These are phyloP conservation scores for Cladorhizidae sp. DNA, from an alignment of 37 sponge, comb jelly and placozoan genomes.

Conservation along the genomic window DNA sequence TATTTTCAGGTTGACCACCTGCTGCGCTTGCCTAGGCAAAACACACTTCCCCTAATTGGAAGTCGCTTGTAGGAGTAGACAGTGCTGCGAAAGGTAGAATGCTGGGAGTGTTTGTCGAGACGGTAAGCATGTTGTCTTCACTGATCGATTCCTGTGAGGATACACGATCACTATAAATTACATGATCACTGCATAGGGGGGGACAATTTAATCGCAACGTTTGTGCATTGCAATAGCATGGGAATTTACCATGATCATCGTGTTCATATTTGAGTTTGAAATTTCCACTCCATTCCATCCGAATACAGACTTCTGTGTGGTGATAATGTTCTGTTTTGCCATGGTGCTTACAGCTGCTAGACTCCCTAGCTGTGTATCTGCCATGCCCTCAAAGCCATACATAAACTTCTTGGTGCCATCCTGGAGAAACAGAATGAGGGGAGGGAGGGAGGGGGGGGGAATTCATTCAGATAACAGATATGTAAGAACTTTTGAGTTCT, in stretches of 20 bases:
- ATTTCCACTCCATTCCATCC: constrained; percentile 53
- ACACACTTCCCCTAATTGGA: constrained; percentile 61
- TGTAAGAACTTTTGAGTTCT: no score
- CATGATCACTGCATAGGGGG: background rate
- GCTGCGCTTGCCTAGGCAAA: constrained; percentile 62
- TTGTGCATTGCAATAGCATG: background rate
- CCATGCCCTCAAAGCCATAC: no score
- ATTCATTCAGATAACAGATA: no score
- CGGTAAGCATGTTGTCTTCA: constrained; percentile 16
- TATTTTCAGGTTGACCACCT: no score
- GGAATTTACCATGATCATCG: background rate
- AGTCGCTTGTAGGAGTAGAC: background rate
- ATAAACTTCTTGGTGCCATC: background rate
- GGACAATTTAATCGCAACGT: no score
- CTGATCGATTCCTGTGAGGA: background rate
- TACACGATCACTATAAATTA: no score
- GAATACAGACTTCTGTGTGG: constrained; percentile 14
- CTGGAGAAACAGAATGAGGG: no score
- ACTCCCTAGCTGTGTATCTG: no score
- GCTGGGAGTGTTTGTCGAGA: constrained; percentile 30
- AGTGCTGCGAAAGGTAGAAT: constrained; percentile 48
- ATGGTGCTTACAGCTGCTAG: no score
- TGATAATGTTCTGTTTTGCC: no score
- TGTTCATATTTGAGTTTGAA: background rate
- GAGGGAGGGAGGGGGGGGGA: no score